Evolutionary conservation across 2,797 vertebrate genomes (phyloP), one percentile per base, ranked within the genome.

Genomic region (Geotria australis): DNA sequence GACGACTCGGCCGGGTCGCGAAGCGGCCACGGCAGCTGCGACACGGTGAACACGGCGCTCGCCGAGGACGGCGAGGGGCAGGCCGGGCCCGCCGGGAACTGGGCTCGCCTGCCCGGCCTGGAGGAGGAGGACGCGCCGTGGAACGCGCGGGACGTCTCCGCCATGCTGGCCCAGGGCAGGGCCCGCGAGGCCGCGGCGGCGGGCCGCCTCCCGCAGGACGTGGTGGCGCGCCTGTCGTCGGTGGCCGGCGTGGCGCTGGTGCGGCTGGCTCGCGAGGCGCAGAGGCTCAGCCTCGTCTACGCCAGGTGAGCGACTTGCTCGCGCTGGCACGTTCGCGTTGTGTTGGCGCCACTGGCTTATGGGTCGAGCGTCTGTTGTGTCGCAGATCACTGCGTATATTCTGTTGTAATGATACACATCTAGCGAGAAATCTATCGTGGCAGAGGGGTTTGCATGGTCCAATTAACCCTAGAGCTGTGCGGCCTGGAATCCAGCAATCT

Each of bases 51-150:
- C 77, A 88, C 82, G 68, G 83, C 83, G 73, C 77, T 91, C 77
- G 83, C 77, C 69, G 85, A 85, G 73, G 85, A 89, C 78, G 76
- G 78, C 68, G 85, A 86, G 77, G 81, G 76, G 79, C 82, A 85
- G 82, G 84, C 93, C 78, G 83, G 81, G 77, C 73, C 76, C 68
- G 73, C 72, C 66, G 24, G 24, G 24, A 83, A 79, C 73, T 91
- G 85, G 74, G 74, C 80, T 64, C 79, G 79, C 74, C 79, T 96
- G 73, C 84, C 86, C 73, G 24, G 24, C 24, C 38, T 38, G 24
- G 85, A 91, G 78, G 81, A 86, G 72, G 86, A 95, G 73, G 83
- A 93, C 74, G 83, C 86, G 63, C 88, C 88, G 64, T 96, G 88
- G 86, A 88, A 78, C 70, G 76, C 86, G 70, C 81, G 77, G 70